Percentiles rank a stretch among this genome's conserved stretches.
Conservation (phyloP, 1,140 invertebrate genomes). For the Papilio polyxenes region DNA sequence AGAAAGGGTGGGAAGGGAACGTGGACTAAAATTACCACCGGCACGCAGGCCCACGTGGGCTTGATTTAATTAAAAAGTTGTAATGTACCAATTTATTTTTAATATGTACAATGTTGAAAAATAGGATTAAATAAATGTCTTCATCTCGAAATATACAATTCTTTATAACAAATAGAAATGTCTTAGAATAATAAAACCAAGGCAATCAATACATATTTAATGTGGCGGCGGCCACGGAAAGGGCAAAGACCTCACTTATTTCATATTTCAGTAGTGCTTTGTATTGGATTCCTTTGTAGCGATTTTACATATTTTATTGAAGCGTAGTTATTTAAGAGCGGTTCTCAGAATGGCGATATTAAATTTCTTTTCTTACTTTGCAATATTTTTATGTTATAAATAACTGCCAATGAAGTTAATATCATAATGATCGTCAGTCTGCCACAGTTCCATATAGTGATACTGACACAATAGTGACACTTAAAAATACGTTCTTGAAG, state of each 20-base stretch:
- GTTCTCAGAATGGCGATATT: background rate
- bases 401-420: background rate
- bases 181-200: background rate
- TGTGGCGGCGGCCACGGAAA: background rate
- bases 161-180: background rate
- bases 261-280: conserved; percentile 10
- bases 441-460: no score
- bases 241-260: conserved; percentile 9
- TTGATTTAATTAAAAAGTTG: no score
- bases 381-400: background rate
- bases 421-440: no score
- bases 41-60: no score
- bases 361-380: background rate
- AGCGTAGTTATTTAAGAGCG: background rate
- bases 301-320: background rate
- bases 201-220: conserved; percentile 8
- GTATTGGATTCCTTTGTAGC: background rate
- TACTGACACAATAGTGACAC: no score
- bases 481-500: no score
- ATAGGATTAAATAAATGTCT: background rate
- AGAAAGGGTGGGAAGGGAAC: no score
- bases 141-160: background rate
- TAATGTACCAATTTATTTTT: no score
- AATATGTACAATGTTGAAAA: background rate
- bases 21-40: no score